These are phyloP conservation scores for Callyntrura sp. DNA, from an alignment of 2,888 invertebrate genomes.

Conservation along the genomic window DNA sequence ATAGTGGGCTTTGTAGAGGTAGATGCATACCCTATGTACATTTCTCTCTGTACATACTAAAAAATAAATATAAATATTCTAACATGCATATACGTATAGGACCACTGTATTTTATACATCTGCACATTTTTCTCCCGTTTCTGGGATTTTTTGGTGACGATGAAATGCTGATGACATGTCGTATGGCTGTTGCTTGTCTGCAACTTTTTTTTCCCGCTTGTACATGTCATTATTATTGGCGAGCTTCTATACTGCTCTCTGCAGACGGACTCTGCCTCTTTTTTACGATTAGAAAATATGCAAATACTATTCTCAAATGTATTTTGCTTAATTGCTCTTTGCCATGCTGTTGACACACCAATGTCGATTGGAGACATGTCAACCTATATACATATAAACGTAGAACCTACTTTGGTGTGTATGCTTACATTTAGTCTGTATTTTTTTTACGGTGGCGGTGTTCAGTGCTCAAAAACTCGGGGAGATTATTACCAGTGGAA, in stretches of 20 bases:
- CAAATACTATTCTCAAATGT: constrained; percentile 82
- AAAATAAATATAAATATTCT: neutral
- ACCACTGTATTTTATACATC: neutral
- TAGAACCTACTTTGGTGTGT: no score
- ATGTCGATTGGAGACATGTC: constrained; percentile 34
- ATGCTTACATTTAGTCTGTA: neutral
- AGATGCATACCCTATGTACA: neutral
- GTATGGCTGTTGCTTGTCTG: constrained; percentile 32
- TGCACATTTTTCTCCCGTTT: constrained; percentile 29
- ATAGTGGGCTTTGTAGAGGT: neutral
- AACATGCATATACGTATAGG: no score
- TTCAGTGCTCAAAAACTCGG: no score
- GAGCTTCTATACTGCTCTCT: neutral
- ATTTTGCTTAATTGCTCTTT: constrained; percentile 84
- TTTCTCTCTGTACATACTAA: neutral
- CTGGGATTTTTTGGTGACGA: constrained; percentile 37
- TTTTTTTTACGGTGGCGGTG: neutral
- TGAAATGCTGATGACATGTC: constrained; percentile 56
- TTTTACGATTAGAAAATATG: constrained; percentile 81
- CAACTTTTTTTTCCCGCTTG: constrained; percentile 24
- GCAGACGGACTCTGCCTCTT: constrained; percentile 7
- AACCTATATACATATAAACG: constrained; percentile 18
- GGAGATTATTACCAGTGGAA: no score
- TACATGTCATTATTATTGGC: constrained; percentile 39
- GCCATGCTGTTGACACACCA: constrained; percentile 80